phyloP scores from a whole-genome alignment of 2,797 vertebrate genomes.

The Loriculus beryllinus region DNA sequence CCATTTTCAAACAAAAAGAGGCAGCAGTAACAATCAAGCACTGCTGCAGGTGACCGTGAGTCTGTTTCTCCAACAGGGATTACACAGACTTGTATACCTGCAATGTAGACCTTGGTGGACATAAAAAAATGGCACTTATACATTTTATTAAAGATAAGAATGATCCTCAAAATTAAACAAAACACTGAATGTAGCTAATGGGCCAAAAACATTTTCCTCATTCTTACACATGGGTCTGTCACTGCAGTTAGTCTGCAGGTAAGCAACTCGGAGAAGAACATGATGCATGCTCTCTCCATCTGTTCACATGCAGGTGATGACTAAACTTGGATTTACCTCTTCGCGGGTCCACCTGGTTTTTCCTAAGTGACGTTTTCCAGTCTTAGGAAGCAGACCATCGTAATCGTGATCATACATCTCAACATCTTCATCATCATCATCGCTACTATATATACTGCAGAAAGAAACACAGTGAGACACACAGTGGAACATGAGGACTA shows the following conservation, averaged over 20 bases:
- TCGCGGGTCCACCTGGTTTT: conserved; percentile 98
- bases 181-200: not conserved
- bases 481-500: conserved; percentile 26
- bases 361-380: conserved; percentile 93
- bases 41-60: not conserved
- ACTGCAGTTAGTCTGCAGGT: not conserved
- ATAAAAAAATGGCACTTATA: not conserved
- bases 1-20: conserved; percentile 25
- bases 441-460: conserved; percentile 95
- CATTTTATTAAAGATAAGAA: not conserved
- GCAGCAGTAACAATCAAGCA: not conserved
- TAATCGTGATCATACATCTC: conserved; percentile 98
- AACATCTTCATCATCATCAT: conserved; percentile 95
- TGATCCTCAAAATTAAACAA: not conserved
- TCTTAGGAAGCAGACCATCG: conserved; percentile 89
- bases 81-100: not conserved
- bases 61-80: not conserved
- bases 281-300: not conserved
- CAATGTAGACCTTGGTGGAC: not conserved
- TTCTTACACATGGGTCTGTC: not conserved
- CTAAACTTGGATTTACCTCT: conserved; percentile 82
- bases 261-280: not conserved
- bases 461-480: conserved; percentile 39
- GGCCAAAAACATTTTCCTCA: not conserved
- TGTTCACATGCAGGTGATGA: not conserved